Base-by-base conservation (phyloP, 1,140 invertebrate species). In the Drosophila pseudoobscura region DNA sequence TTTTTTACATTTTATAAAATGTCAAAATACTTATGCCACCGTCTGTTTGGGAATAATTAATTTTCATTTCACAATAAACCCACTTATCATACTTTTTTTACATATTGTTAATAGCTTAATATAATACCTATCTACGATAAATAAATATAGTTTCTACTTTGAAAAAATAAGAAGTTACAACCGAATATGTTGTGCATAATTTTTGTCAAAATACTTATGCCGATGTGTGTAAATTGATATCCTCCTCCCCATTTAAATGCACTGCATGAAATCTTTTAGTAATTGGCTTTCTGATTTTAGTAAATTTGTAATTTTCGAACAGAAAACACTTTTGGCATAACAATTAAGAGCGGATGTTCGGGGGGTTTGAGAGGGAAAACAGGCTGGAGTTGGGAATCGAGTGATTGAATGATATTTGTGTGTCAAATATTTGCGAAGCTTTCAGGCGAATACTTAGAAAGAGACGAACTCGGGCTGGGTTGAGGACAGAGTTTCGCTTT, bases 341-440 rank as follows among this genome's bases (percentile, higher is more conserved):
- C 61, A 88, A 88, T 79, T 72, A 79, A 51, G 64, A 41, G 45
- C 77, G 68, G 64, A 85, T 79, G 43, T 54, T 11, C 51, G 52
- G 26, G 29, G 29, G 3, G 43, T 57, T 15, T 51, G 52, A 35
- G 22, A 22, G 3, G 63, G 20, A 22, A 8, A 46, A 20, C 9
- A 13, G 3, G 35, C 4, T 13, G 13, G 43, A 54, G 49, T 65
- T 55, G 24, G 47, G 69, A 7, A 59, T 65, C 51, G 57, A 76
- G 22, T 74, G 52, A 62, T 61, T 65, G 61, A 56, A 24, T 2
- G 20, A 20, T 69, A 60, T 78, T 47, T 44, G 47, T 53, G 54
- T 78, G 71, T 76, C 57, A 83, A 88, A 88, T 89, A 77, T 88
- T 88, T 83, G 64, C 52, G 26, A 46, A 56, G 83, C 78, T 76